Base-by-base conservation (phyloP, 2,113 vertebrate species). In the Gymnarchus niloticus region DNA sequence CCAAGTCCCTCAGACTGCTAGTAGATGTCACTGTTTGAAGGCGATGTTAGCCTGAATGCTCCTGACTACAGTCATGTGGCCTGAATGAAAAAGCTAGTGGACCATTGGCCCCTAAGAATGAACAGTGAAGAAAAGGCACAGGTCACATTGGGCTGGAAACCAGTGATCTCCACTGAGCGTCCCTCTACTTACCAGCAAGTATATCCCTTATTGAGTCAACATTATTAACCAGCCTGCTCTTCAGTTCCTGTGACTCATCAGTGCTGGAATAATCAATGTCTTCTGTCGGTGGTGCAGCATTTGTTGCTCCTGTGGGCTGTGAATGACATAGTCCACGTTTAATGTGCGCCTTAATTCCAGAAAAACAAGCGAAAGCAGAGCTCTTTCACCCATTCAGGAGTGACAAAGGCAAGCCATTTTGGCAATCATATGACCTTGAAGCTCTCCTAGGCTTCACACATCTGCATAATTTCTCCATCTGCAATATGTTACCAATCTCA, bases 381-480 rank as follows among this genome's bases (percentile, higher is more conserved):
- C 23, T 51, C 56, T 23, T 56, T 56, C 56, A 57, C 25, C 8
- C 12, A 19, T 41, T 59, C 56, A 44, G 2, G 10, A 57, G 82
- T 33, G 3, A 83, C 28, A 57, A 21, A 28, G 25, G 8, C 17
- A 44, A 56, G 44, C 82, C 37, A 14, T 33, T 44, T 57, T 37
- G 10, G 21, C 82, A 2, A 23, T 69, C 2, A 48, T 33, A 2
- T 73, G 80, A 73, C 51, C 49, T 73, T 56, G 59, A 77, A 49
- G 59, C 65, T 52, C 23, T 21, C 41, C 8, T 46, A 69, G 0
- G 81, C 33, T 44, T 84, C 84, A 86, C 90, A 92, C 90, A 93
- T 91, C 61, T 83, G 91, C 92, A 93, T 93, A 93, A 93, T 93
- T 92, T 87, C 89, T 88, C 90, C 84, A 86, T 85, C 89, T 86